Conservation (phyloP, 2,113 vertebrate genomes). For the Cochlearius cochlearius region DNA sequence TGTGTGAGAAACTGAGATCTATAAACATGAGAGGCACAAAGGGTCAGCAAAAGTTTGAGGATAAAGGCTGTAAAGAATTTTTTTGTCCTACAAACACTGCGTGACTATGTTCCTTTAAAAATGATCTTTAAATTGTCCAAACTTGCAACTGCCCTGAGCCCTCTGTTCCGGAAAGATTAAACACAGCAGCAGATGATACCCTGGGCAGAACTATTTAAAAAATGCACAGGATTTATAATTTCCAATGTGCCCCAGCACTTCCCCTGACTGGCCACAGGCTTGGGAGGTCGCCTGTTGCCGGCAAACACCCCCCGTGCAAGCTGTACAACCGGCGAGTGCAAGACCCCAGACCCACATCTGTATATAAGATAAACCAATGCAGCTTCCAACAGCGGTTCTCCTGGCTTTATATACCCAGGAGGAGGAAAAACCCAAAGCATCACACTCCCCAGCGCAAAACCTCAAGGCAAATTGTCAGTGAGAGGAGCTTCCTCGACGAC, state of each 20-base stretch:
- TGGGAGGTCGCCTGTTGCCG: background rate
- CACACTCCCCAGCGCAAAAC: fast-evolving
- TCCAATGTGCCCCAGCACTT: background rate
- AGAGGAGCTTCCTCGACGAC: fast-evolving
- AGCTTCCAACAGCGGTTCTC: background rate
- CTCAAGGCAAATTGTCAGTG: background rate
- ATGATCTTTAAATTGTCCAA: background rate
- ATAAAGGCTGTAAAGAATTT: background rate
- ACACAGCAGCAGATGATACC: background rate
- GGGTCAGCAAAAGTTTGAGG: background rate
- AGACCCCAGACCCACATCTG: fast-evolving
- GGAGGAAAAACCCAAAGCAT: background rate
- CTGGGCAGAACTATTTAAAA: background rate
- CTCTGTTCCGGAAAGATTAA: background rate
- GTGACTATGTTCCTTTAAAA: fast-evolving
- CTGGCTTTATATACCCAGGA: fast-evolving
- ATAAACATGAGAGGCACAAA: background rate
- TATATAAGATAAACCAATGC: fast-evolving
- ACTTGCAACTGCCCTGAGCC: background rate
- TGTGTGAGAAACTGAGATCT: background rate
- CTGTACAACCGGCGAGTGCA: no score
- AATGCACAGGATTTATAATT: background rate
- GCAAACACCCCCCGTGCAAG: no score
- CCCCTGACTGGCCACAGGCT: background rate
- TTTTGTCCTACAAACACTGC: background rate